Percentiles rank a stretch among this genome's conserved stretches.
Evolutionary conservation across 1,140 invertebrate species (phyloP).

Genomic region (Rhagoletis zephyria): DNA sequence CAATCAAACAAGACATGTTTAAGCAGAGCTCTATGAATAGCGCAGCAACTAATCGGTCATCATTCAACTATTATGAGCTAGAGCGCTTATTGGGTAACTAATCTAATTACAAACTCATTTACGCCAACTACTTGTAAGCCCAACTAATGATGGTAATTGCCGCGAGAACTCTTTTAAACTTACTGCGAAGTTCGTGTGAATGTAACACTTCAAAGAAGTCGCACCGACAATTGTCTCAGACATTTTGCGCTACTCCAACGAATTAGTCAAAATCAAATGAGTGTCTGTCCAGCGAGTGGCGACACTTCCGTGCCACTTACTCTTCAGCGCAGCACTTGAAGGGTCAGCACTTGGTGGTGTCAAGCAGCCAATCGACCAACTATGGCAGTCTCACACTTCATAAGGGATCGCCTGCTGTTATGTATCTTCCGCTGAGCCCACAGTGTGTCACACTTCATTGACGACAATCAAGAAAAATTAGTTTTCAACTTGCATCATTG

Average conservation of each 20-base stretch:
- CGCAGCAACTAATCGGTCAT: no score
- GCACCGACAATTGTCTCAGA: background rate
- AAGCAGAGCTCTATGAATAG: no score
- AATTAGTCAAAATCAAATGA: conserved; percentile 46
- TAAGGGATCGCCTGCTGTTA: background rate
- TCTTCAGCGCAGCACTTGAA: background rate
- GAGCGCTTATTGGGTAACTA: background rate
- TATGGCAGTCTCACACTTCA: background rate
- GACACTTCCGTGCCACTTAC: background rate
- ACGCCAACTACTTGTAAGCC: background rate
- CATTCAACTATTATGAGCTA: no score
- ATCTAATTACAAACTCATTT: background rate
- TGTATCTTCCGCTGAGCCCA: background rate
- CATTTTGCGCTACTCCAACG: conserved; percentile 3
- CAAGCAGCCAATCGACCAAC: background rate
- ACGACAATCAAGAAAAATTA: conserved; percentile 71
- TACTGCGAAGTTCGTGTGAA: background rate
- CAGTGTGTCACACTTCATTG: conserved; percentile 38
- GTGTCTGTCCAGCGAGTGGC: background rate
- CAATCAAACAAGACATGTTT: no score
- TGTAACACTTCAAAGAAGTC: background rate
- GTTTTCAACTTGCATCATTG: conserved; percentile 72
- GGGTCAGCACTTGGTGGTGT: background rate
- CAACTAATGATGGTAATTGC: background rate
- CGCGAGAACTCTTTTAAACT: background rate